These are phyloP conservation scores for Holothuria scabra DNA, from an alignment of 53 echinoderm and acorn worm genomes.

Conservation along the genomic window DNA sequence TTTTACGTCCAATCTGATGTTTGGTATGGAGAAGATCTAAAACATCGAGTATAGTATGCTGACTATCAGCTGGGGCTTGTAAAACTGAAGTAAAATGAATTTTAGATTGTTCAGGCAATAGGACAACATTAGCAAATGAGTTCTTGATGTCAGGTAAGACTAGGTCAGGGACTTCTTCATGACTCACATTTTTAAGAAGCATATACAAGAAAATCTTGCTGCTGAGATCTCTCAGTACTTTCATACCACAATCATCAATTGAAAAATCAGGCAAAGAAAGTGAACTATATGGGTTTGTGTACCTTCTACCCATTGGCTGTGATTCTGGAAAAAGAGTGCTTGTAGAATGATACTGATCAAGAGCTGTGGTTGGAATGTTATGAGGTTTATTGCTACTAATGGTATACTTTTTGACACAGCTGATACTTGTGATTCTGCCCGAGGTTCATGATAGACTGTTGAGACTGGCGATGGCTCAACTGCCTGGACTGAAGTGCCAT, in stretches of 20 bases:
- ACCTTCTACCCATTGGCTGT: not conserved
- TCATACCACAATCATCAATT: not conserved
- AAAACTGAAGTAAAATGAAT: not conserved
- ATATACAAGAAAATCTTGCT: constrained; percentile 3
- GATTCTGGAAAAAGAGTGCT: not conserved
- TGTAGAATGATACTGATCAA: not conserved
- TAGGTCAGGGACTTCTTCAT: not conserved
- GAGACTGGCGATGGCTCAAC: constrained; percentile 6
- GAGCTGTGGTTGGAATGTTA: no score
- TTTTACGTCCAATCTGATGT: constrained; percentile 9
- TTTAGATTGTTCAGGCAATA: not conserved
- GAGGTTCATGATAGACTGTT: not conserved
- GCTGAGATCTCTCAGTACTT: not conserved
- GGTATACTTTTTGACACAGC: no score
- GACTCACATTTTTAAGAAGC: not conserved
- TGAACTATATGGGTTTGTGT: not conserved
- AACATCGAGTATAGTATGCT: not conserved
- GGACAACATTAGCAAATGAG: not conserved
- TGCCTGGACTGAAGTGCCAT: constrained; percentile 10
- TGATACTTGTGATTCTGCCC: no score
- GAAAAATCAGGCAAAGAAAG: not conserved
- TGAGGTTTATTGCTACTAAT: no score
- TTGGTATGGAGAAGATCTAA: not conserved
- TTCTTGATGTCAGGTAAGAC: not conserved
- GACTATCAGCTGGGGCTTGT: not conserved